Evolutionary conservation across 2,888 invertebrate species (phyloP).

Genomic region (Dynastes grantii): DNA sequence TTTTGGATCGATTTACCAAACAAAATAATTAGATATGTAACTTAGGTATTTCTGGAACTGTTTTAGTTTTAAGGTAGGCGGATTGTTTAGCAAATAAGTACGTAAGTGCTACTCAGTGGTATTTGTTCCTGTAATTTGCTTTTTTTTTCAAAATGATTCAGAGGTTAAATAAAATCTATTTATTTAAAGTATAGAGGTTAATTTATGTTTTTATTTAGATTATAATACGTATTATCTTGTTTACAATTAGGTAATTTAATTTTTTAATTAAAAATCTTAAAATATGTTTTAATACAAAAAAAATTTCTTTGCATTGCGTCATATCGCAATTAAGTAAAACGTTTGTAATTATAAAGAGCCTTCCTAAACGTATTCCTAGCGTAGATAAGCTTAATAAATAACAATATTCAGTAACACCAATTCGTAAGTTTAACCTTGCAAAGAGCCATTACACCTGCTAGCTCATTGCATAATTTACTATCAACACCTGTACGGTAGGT

Average conservation of each 20-base stretch:
- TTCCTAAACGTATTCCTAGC: slow-evolving; percentile 7
- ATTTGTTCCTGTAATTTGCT: neutral
- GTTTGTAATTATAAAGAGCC: neutral
- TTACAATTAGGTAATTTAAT: neutral
- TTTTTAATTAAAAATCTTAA: neutral
- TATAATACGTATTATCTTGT: neutral
- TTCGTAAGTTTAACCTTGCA: slow-evolving; percentile 30
- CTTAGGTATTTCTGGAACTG: slow-evolving; percentile 15
- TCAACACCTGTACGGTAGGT: slow-evolving; percentile 26
- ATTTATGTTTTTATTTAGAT: neutral
- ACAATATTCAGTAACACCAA: slow-evolving; percentile 18
- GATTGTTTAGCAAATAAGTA: slow-evolving; percentile 15
- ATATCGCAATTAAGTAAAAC: neutral
- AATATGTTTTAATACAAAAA: neutral
- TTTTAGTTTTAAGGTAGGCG: slow-evolving; percentile 5
- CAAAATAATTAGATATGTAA: slow-evolving; percentile 2
- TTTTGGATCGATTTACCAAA: slow-evolving; percentile 3
- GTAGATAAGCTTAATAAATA: slow-evolving; percentile 7
- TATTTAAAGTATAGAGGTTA: neutral
- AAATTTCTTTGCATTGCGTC: neutral
- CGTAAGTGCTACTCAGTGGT: neutral
- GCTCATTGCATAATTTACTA: slow-evolving; percentile 36
- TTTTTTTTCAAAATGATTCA: slow-evolving; percentile 1
- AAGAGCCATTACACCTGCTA: slow-evolving; percentile 25
- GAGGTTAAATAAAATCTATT: neutral